Evolutionary conservation across 2,888 invertebrate species (phyloP), one percentile per base, ranked within the genome.

Genomic region (Microchrysa polita): DNA sequence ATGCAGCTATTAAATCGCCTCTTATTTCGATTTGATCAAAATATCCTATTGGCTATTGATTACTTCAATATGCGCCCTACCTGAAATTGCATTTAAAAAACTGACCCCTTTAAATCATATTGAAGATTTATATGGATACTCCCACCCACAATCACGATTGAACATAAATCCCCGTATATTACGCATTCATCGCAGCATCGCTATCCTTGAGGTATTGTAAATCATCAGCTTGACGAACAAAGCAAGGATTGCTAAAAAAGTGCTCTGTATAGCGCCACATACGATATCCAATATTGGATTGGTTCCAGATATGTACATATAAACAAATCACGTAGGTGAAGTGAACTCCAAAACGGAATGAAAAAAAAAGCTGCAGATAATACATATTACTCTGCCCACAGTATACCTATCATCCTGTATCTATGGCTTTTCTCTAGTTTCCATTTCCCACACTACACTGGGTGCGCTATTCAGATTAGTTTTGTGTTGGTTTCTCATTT

Each of bases 391-490:
- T 48, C 12, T 48, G 14, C 48, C 48, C 16, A 48, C 48, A n/a
- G 16, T n/a, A n/a, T n/a, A n/a, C n/a, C n/a, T n/a, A n/a, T n/a
- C n/a, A n/a, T n/a, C n/a, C 48, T 2, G 48, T 34, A 34, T 48
- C 48, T n/a, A 42, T 42, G 16, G 12, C 4, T 48, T 48, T 48
- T 48, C 48, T 48, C 48, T 48, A 48, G 48, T 48, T 48, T 48
- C 10, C 14, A 34, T 34, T 48, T 12, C 48, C 48, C 2, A 48
- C 42, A 42, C 48, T n/a, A n/a, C n/a, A n/a, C n/a, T n/a, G n/a
- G n/a, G n/a, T n/a, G n/a, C n/a, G n/a, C 12, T 48, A 48, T 48
- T 48, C 48, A 48, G 48, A 48, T 48, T 48, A 48, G 48, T 48
- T 48, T 48, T n/a, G 16, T 48, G 10, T 12, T 48, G 48, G 48